phyloP scores from a whole-genome alignment of 2,113 vertebrate species.

The Syrmaticus mikado region DNA sequence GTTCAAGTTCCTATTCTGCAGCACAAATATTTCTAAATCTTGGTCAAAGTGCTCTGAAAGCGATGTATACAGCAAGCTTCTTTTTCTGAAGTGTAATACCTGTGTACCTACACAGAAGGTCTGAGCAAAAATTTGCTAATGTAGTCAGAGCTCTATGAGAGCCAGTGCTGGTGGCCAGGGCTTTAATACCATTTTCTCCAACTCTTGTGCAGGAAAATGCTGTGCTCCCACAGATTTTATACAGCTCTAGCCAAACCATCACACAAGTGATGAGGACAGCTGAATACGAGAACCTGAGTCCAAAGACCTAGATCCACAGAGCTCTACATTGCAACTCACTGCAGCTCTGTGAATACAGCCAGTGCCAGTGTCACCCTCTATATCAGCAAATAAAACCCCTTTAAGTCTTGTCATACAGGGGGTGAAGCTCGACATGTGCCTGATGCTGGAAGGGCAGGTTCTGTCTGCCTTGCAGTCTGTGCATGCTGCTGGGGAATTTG shows the following conservation, averaged over 20 bases:
- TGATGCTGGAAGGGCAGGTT: not conserved
- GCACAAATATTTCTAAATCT: not conserved
- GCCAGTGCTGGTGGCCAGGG: not conserved
- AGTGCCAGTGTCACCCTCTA: not conserved
- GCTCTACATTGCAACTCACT: not conserved
- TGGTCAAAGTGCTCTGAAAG: not conserved
- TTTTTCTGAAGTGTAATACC: not conserved
- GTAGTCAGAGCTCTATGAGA: not conserved
- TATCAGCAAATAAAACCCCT: not conserved
- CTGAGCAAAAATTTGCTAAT: not conserved
- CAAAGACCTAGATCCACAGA: not conserved
- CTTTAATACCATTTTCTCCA: not conserved
- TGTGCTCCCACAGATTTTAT: not conserved
- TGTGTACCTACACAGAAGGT: not conserved
- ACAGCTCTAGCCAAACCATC: not conserved
- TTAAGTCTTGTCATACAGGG: not conserved
- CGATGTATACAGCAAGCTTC: not conserved
- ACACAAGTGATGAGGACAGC: accelerated
- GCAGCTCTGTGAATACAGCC: not conserved
- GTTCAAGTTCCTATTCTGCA: not conserved
- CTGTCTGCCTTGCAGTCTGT: not conserved
- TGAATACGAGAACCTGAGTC: not conserved
- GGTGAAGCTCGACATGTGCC: not conserved
- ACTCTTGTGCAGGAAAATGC: not conserved
- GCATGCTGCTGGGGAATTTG: not conserved